Evolutionary conservation across 1,140 invertebrate genomes (phyloP), one percentile per base, ranked within the genome.

Genomic region (Listronotus oregonensis): DNA sequence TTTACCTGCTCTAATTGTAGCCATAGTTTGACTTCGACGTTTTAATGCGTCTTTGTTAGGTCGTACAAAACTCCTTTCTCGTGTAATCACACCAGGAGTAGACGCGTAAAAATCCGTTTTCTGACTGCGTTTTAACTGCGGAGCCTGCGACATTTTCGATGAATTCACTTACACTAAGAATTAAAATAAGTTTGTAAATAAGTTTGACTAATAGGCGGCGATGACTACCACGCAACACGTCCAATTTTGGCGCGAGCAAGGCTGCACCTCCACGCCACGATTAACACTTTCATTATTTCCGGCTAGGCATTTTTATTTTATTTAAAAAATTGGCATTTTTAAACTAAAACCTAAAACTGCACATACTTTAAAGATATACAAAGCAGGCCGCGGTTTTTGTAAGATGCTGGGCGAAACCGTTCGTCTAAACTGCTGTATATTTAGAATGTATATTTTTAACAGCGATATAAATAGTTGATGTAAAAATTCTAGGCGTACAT

Each of bases 1-100:
- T 80, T 94, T 93, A 34, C 37, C 32, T 18, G 64, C 50, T 74
- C 85, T 83, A 9, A 82, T 79, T 54, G 84, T 82, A 18, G 82
- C 80, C 64, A 84, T 79, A 71, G 84, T 84, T 74, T 84, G 84
- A 69, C 82, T 81, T 62, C 82, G 80, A 73, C 84, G 80, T 70
- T 82, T 83, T 31, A 77, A 70, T 1, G 70, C 54, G 32, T 79
- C 75, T 32, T 68, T 71, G 43, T 69, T 77, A 8, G 72, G 64
- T 50, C 70, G 70, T 4, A 78, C 66, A 54, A 79, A 79, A 64
- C 77, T 79, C 18, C 77, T 52, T 64, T 79, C 77, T 18, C 76
- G 51, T 11, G 70, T 73, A 15, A 76, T 54, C 5, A 71, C 70
- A 1, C 65, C 49, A 8, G 68, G 58, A 17, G 68, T 47, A n/a